Evolutionary conservation across 2,113 vertebrate genomes (phyloP), one percentile per base, ranked within the genome.

Genomic region (Oncorhynchus clarkii): DNA sequence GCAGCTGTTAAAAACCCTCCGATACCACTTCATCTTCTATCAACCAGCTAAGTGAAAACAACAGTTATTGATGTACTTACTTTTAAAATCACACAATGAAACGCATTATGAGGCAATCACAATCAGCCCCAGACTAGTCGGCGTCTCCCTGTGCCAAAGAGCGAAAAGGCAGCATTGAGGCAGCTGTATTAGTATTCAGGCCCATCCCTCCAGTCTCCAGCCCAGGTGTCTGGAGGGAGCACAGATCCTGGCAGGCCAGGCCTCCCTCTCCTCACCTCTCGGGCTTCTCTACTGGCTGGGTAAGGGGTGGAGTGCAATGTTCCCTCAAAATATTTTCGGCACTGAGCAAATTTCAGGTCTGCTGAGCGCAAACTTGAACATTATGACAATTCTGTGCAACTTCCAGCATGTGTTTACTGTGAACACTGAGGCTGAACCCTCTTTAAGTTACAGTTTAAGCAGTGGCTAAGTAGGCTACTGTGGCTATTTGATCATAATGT

Each of bases 101-200:
- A 65, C 3, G 2, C 24, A 1, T 4, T 78, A 83, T 57, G 77
- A 82, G 16, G 76, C 74, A 70, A 75, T 78, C 62, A 68, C 67
- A 82, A 74, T 77, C 71, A 79, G 62, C 34, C 71, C 48, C 20
- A 27, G 67, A 31, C 16, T 18, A 54, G 51, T 54, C 51, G 78
- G 57, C 69, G 64, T 79, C 67, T 26, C 68, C 27, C 66, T 45
- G 67, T 67, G 72, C 76, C 66, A 78, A 80, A 74, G 27, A 45
- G 73, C 80, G 86, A 86, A 87, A 85, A 78, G 77, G 71, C 78
- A 83, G 76, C 81, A 76, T 73, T 85, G 82, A 87, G 67, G 54
- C 4, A 74, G 68, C 59, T 22, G 76, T 76, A 87, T 90, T 88
- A 89, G 86, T 87, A 90, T 92, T 89, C 91, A 34, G 29, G 39